Evolutionary conservation across 2,113 vertebrate genomes (phyloP).

Genomic region (Pleuronectes platessa): DNA sequence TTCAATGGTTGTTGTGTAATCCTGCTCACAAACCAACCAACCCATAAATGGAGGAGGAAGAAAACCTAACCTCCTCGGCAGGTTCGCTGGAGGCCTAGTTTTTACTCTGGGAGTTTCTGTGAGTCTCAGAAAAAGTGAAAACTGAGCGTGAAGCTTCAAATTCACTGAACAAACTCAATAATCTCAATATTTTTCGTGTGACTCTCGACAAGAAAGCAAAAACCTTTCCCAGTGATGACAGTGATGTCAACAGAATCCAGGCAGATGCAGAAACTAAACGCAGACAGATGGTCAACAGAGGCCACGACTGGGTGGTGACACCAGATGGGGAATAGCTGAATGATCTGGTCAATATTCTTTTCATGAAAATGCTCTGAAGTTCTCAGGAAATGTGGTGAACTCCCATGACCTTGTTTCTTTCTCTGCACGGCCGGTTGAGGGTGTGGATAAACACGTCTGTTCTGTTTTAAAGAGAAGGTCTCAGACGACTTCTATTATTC

Average conservation of each 20-base stretch:
- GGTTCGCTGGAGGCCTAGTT: too few species aligned
- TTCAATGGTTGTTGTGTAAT: too few species aligned
- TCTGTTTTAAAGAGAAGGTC: not conserved
- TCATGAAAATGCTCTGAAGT: not conserved
- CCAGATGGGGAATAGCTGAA: constrained; percentile 32
- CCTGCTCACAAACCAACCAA: too few species aligned
- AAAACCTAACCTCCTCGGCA: too few species aligned
- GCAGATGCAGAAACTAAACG: not conserved
- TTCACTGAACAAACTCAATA: not conserved
- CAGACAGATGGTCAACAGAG: not conserved
- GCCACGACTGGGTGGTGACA: constrained; percentile 25
- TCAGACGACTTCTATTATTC: not conserved
- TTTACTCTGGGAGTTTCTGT: too few species aligned
- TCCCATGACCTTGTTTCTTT: not conserved
- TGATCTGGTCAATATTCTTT: constrained; percentile 33
- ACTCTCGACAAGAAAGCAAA: not conserved
- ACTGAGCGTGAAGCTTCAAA: not conserved
- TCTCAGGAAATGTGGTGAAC: not conserved
- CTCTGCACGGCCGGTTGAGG: constrained; percentile 6
- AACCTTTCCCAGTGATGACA: not conserved
- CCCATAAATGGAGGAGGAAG: too few species aligned
- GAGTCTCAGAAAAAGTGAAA: too few species aligned
- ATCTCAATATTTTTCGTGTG: not conserved
- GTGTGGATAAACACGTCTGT: constrained; percentile 11
- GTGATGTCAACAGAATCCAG: not conserved